These are phyloP conservation scores for Archivesica marissinica DNA, from an alignment of 1,140 invertebrate genomes.

Conservation along the genomic window DNA sequence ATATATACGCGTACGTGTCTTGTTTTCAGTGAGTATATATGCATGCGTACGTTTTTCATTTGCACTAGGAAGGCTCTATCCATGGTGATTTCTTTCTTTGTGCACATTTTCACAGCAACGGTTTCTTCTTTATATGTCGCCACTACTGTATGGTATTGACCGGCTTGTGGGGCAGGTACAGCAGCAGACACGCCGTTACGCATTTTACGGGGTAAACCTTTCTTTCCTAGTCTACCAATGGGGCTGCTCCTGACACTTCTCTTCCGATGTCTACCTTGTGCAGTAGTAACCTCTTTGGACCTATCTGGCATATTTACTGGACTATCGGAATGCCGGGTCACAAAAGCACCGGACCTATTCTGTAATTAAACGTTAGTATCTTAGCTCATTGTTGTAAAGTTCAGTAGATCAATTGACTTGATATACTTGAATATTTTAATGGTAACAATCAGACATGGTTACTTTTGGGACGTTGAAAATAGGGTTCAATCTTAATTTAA, in stretches of 20 bases:
- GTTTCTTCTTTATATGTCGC: conserved; percentile 62
- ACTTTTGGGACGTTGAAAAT: no score
- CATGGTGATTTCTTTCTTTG: conserved; percentile 71
- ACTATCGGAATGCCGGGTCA: no score
- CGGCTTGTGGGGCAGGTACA: background rate
- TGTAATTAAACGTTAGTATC: no score
- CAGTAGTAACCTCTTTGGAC: background rate
- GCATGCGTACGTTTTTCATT: conserved; percentile 66
- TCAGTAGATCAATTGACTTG: no score
- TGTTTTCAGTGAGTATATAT: background rate
- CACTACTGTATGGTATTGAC: conserved; percentile 39
- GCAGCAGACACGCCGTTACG: conserved; percentile 27
- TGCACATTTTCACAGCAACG: conserved; percentile 71
- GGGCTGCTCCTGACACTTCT: conserved; percentile 17
- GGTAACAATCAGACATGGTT: no score
- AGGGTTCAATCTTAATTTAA: no score
- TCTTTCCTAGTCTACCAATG: conserved; percentile 19
- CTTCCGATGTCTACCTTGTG: background rate
- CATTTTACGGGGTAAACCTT: conserved; percentile 4
- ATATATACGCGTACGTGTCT: no score
- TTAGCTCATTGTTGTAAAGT: no score
- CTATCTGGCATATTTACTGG: no score
- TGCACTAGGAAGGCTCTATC: conserved; percentile 73
- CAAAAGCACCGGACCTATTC: no score
- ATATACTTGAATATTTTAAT: no score